Evolutionary conservation across 2,888 invertebrate genomes (phyloP).

Genomic region (Ennomos fuscantarius): DNA sequence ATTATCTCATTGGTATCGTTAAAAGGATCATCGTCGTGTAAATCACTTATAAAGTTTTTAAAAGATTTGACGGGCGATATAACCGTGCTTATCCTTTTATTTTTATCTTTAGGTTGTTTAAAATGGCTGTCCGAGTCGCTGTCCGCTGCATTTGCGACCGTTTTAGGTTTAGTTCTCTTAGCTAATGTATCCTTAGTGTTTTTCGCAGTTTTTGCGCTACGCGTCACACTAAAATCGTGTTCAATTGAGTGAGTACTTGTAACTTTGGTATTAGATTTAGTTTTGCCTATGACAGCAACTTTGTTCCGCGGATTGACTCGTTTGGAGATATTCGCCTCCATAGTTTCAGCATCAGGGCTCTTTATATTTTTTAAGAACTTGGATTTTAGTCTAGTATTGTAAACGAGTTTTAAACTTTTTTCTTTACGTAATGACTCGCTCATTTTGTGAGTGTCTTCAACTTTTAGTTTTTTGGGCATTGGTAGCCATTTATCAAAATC

Average conservation of each 20-base stretch:
- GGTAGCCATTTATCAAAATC: slow-evolving; percentile 32
- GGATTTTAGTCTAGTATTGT: slow-evolving; percentile 12
- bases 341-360: neutral
- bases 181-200: neutral
- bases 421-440: slow-evolving; percentile 1
- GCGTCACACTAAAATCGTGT: neutral
- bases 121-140: neutral
- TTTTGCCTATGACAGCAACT: neutral
- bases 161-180: neutral
- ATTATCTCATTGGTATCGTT: slow-evolving; percentile 30
- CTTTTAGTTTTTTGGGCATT: slow-evolving; percentile 13
- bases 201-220: neutral
- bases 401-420: slow-evolving; percentile 3
- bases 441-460: neutral
- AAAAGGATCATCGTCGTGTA: slow-evolving; percentile 30
- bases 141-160: neutral
- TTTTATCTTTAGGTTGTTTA: slow-evolving; percentile 5
- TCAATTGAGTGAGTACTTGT: neutral
- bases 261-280: neutral
- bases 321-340: neutral
- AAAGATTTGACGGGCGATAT: slow-evolving; percentile 64
- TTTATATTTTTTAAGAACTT: slow-evolving; percentile 2
- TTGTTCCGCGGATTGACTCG: neutral
- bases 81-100: slow-evolving; percentile 7
- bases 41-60: slow-evolving; percentile 40